Percentiles rank a stretch among this genome's conserved stretches.
These are phyloP conservation scores for Drosophila paranaensis DNA, from an alignment of 2,888 invertebrate genomes.

Conservation along the genomic window DNA sequence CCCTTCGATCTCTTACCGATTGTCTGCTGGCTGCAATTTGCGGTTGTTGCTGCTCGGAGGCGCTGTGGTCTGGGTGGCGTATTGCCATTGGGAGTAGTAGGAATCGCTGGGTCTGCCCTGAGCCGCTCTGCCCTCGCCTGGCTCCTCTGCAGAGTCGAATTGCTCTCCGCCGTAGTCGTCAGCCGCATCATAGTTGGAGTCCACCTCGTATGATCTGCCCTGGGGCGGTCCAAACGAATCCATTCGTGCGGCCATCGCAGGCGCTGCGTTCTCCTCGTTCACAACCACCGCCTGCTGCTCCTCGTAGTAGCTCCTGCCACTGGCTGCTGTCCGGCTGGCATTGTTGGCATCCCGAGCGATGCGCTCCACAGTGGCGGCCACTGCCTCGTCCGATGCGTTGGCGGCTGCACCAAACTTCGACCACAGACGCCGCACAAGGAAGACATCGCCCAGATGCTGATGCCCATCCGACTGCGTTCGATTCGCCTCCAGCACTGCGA, in stretches of 20 bases:
- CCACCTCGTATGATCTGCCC: conserved; percentile 43
- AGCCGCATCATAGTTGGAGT: conserved; percentile 50
- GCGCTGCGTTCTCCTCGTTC: conserved; percentile 49
- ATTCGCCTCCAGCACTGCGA: conserved; percentile 53
- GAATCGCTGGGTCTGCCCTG: conserved; percentile 50
- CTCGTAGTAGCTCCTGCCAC: conserved; percentile 56
- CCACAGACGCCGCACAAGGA: conserved; percentile 63
- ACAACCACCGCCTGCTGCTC: conserved; percentile 69
- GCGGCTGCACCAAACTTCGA: conserved; percentile 28
- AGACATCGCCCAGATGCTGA: conserved; percentile 30
- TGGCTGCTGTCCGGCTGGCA: conserved; percentile 15
- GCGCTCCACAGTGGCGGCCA: conserved; percentile 63
- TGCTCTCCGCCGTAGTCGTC: conserved; percentile 54
- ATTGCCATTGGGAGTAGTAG: conserved; percentile 58
- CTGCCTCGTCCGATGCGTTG: conserved; percentile 38
- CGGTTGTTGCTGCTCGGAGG: conserved; percentile 46
- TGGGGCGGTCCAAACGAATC: conserved; percentile 45
- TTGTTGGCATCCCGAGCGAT: conserved; percentile 53
- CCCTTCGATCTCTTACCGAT: conserved; percentile 46
- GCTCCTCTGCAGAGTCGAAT: conserved; percentile 19
- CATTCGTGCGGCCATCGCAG: conserved; percentile 48
- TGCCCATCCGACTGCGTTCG: conserved; percentile 21
- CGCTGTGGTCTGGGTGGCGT: conserved; percentile 30
- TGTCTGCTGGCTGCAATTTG: conserved; percentile 48
- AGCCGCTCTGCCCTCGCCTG: conserved; percentile 53